Conservation (phyloP, 2,113 vertebrate species). For the Desmodus rotundus region DNA sequence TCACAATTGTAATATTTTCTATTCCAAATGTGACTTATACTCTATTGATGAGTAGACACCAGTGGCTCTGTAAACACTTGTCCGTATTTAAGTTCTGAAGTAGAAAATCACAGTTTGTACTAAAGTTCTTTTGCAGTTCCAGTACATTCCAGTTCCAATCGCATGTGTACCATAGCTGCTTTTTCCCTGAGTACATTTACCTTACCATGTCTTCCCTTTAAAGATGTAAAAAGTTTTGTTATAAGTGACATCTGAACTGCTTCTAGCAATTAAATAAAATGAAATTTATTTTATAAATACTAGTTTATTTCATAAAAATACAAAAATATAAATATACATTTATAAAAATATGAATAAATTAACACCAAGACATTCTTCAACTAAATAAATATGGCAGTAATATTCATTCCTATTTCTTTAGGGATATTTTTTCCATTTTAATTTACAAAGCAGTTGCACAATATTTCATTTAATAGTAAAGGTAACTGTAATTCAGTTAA, state of each 20-base stretch:
- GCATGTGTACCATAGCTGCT: neutral
- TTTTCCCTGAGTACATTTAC: constrained; percentile 53
- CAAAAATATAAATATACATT: constrained; percentile 88
- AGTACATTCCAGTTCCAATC: neutral
- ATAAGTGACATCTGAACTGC: neutral
- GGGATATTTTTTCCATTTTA: constrained; percentile 70
- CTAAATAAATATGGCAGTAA: constrained; percentile 84
- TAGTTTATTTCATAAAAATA: constrained; percentile 88
- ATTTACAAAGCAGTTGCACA: constrained; percentile 72
- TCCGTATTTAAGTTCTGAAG: neutral
- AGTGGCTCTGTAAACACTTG: neutral
- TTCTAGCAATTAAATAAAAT: constrained; percentile 56
- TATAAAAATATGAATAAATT: constrained; percentile 86
- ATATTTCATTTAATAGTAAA: constrained; percentile 76
- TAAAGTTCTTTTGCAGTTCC: neutral
- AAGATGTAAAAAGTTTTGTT: constrained; percentile 27
- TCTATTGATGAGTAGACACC: neutral
- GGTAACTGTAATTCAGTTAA: constrained; percentile 71
- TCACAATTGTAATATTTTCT: constrained; percentile 1
- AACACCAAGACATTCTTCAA: constrained; percentile 81
- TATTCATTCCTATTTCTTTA: constrained; percentile 73
- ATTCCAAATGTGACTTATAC: neutral
- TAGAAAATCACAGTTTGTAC: neutral
- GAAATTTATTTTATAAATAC: constrained; percentile 79
- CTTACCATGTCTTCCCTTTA: constrained; percentile 17